Evolutionary conservation across 2,888 invertebrate genomes (phyloP).

Genomic region (Axea sp.): DNA sequence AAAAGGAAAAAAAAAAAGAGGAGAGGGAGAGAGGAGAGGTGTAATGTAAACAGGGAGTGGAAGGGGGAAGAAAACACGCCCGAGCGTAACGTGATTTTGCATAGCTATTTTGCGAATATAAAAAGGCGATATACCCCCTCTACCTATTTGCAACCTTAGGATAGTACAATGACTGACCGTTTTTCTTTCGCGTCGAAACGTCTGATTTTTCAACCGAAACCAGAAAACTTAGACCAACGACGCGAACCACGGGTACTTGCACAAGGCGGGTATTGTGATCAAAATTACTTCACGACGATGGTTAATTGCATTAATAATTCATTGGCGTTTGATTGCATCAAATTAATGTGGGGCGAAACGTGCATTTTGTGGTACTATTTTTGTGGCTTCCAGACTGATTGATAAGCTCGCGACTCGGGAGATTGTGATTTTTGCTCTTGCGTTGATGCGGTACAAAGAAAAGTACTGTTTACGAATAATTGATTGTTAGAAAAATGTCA

Average conservation of each 20-base stretch:
- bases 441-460: conserved; percentile 29
- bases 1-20: conserved; percentile 9
- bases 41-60: too few species aligned
- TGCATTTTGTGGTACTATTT: conserved; percentile 19
- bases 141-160: conserved; percentile 23
- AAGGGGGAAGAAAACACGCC: too few species aligned
- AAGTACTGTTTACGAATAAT: conserved; percentile 29
- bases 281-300: conserved; percentile 10
- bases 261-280: conserved; percentile 16
- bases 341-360: conserved; percentile 16
- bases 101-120: conserved; percentile 21
- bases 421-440: conserved; percentile 18
- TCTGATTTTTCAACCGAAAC: too few species aligned
- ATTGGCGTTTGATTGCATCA: conserved; percentile 24
- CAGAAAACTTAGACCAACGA: background rate
- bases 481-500: conserved; percentile 12
- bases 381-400: conserved; percentile 47
- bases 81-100: conserved; percentile 33
- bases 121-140: conserved; percentile 18
- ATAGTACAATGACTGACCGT: conserved; percentile 1
- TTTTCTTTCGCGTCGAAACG: too few species aligned
- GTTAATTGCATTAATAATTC: conserved; percentile 41
- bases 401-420: conserved; percentile 12
- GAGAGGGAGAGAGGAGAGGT: conserved; percentile 9
- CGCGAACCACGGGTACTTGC: background rate